Evolutionary conservation across 2,888 invertebrate species (phyloP).

Genomic region (Nymphalis c-album): DNA sequence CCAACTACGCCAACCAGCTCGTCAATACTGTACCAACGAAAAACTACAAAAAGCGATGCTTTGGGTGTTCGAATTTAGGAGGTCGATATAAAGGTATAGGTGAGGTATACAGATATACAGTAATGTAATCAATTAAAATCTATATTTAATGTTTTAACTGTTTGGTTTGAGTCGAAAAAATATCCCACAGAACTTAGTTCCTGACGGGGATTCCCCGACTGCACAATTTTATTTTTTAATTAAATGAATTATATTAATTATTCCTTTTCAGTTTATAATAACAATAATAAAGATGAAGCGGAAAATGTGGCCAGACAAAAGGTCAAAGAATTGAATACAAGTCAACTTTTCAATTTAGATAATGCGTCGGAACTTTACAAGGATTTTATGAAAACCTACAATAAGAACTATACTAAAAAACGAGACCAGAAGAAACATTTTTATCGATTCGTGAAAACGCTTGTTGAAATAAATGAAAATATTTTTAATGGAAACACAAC

Average conservation of each 20-base stretch:
- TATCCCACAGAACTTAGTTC: too few species aligned
- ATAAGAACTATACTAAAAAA: constrained; percentile 43
- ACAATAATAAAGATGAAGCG: constrained; percentile 38
- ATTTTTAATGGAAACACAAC: constrained; percentile 43
- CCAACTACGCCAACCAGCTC: too few species aligned
- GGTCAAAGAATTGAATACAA: constrained; percentile 36
- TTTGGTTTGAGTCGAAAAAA: too few species aligned
- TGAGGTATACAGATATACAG: too few species aligned
- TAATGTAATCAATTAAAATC: too few species aligned
- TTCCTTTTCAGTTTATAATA: constrained; percentile 45
- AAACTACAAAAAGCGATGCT: too few species aligned
- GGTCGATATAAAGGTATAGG: too few species aligned
- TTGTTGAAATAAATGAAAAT: constrained; percentile 53
- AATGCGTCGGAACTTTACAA: constrained; percentile 50
- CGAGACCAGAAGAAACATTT: constrained; percentile 43
- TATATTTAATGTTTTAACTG: too few species aligned
- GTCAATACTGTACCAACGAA: too few species aligned
- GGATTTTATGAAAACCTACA: constrained; percentile 43
- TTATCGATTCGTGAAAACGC: constrained; percentile 59
- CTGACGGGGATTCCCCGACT: too few species aligned
- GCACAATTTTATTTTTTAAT: background rate
- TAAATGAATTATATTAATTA: too few species aligned
- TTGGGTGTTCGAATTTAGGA: too few species aligned
- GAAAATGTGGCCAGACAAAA: constrained; percentile 31
- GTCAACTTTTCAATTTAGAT: constrained; percentile 52